phyloP scores from a whole-genome alignment of 2,888 invertebrate genomes.

The Trichopoda pennipes region DNA sequence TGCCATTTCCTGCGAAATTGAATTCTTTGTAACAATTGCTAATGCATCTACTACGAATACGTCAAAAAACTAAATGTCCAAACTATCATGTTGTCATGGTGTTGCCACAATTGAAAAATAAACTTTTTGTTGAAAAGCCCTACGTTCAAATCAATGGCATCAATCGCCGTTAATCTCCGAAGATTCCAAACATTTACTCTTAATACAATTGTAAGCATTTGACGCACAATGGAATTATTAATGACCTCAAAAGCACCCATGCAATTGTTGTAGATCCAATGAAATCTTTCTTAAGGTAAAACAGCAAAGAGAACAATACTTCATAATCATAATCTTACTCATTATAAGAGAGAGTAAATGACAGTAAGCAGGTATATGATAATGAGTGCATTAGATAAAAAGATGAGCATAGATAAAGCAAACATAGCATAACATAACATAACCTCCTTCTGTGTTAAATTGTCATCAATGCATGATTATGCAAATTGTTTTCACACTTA shows the following conservation, averaged over 20 bases:
- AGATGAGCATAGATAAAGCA: conserved; percentile 21
- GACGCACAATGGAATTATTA: conserved; percentile 20
- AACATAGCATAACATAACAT: not conserved
- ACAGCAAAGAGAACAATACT: not conserved
- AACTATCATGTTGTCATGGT: no score
- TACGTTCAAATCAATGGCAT: not conserved
- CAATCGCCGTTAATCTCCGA: not conserved
- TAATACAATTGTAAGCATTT: not conserved
- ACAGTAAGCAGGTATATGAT: conserved; percentile 1
- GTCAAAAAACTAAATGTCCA: no score
- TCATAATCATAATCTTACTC: not conserved
- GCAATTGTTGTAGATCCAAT: conserved; percentile 21
- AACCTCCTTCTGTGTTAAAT: conserved; percentile 48
- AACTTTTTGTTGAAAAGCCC: no score
- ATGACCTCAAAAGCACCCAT: conserved; percentile 43
- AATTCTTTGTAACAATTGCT: no score
- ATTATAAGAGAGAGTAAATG: not conserved
- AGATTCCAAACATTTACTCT: not conserved
- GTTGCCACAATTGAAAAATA: no score
- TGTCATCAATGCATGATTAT: conserved; percentile 33
- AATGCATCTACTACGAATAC: no score
- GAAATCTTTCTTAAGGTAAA: conserved; percentile 6
- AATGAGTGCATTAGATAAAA: conserved; percentile 11
- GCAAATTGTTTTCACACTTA: conserved; percentile 32
- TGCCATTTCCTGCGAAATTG: no score